phyloP scores from a whole-genome alignment of 64 coral and sea anemone genomes.

The Actinia tenebrosa region DNA sequence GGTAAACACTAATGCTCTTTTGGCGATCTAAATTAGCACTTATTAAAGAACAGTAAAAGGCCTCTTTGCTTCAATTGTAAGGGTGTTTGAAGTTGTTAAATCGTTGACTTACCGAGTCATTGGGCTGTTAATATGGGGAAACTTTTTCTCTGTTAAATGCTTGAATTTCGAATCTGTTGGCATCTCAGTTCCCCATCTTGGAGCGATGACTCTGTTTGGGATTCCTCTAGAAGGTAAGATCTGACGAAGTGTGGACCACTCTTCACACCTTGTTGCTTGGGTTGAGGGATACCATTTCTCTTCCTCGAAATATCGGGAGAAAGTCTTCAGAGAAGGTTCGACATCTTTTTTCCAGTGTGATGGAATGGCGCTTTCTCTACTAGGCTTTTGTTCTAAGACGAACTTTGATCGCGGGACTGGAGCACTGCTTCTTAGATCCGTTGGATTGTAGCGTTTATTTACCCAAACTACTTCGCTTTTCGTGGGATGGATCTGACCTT shows the following conservation, averaged over 20 bases:
- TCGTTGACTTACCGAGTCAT: constrained; percentile 78
- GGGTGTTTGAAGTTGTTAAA: neutral
- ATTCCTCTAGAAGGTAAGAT: constrained; percentile 78
- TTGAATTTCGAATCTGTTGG: constrained; percentile 20
- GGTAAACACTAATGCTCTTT: neutral
- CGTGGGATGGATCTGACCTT: constrained; percentile 20
- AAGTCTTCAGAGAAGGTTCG: constrained; percentile 70
- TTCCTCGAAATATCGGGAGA: constrained; percentile 88
- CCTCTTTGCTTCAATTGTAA: neutral
- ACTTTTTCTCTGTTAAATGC: constrained; percentile 44
- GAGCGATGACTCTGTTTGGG: constrained; percentile 38
- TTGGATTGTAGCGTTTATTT: constrained; percentile 78
- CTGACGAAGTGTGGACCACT: constrained; percentile 96
- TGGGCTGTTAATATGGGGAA: constrained; percentile 96
- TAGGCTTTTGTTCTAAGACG: constrained; percentile 39
- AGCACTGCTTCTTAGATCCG: constrained; percentile 80
- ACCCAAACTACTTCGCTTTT: constrained; percentile 91
- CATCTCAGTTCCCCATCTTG: constrained; percentile 78
- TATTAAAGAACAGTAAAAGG: neutral
- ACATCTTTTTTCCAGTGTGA: constrained; percentile 68
- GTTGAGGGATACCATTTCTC: constrained; percentile 74
- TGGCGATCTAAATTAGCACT: neutral
- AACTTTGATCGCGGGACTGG: constrained; percentile 90
- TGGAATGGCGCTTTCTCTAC: constrained; percentile 20
- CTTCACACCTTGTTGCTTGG: constrained; percentile 85